Conservation (phyloP, 2,113 vertebrate species). For the Tapirus terrestris region DNA sequence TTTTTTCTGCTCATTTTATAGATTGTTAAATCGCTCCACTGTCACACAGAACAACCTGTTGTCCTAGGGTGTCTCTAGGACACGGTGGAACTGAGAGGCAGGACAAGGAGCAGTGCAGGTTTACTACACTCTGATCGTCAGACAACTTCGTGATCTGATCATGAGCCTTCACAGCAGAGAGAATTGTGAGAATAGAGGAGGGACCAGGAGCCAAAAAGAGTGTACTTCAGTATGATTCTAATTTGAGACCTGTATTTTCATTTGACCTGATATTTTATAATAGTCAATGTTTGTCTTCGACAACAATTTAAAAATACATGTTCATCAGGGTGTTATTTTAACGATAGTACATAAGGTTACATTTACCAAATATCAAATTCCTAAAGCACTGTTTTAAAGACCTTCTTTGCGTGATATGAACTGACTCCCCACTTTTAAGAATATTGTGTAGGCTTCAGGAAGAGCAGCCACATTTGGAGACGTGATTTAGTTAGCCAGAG, state of each 20-base stretch:
- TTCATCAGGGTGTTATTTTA: background rate
- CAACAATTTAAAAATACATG: background rate
- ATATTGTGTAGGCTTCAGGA: background rate
- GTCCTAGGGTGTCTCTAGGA: background rate
- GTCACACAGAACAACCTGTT: background rate
- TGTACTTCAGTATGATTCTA: background rate
- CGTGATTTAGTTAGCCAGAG: background rate
- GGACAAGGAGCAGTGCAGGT: background rate
- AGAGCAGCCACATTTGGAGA: background rate
- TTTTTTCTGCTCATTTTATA: background rate
- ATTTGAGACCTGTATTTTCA: background rate
- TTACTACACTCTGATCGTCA: background rate
- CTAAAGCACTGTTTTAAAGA: background rate
- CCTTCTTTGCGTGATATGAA: background rate
- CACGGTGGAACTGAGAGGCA: background rate
- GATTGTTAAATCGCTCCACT: background rate
- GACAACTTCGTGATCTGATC: background rate
- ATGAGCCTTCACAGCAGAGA: background rate
- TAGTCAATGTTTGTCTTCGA: background rate
- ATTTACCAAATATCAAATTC: conserved; percentile 22
- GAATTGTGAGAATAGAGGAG: background rate
- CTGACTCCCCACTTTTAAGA: background rate
- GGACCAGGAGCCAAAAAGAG: background rate
- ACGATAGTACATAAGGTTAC: background rate
- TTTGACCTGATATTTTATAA: background rate